These are phyloP conservation scores for Arrhamphus sclerolepis DNA, from an alignment of 2,797 vertebrate species.

Conservation along the genomic window DNA sequence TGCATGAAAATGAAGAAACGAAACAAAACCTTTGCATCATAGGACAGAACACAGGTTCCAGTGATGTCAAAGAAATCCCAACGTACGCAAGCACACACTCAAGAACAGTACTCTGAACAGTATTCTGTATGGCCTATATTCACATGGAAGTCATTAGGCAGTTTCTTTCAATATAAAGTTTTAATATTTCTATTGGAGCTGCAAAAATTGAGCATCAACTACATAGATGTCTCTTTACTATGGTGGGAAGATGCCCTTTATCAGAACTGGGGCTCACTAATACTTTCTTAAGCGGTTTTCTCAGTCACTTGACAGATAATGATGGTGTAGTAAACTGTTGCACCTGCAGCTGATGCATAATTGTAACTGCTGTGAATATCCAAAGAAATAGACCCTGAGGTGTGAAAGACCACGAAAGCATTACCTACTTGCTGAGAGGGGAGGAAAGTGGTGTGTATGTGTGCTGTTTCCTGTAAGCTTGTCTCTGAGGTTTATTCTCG, in stretches of 20 bases:
- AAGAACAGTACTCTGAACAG: not conserved
- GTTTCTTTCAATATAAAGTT: not conserved
- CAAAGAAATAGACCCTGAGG: not conserved
- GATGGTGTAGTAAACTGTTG: conserved; percentile 29
- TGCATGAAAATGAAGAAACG: conserved; percentile 31
- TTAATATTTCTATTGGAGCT: not conserved
- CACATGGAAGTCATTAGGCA: too few relatives aligned
- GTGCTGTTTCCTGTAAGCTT: conserved; percentile 60
- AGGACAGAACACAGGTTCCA: not conserved
- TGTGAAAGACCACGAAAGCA: conserved; percentile 35
- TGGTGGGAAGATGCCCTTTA: not conserved
- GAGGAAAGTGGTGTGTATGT: not conserved
- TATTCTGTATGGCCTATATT: too few relatives aligned
- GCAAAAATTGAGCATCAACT: not conserved
- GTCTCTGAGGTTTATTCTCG: conserved; percentile 34
- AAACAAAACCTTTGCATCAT: conserved; percentile 29
- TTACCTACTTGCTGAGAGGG: conserved; percentile 5
- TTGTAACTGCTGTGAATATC: not conserved
- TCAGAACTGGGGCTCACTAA: conserved; percentile 7
- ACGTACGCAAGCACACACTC: not conserved
- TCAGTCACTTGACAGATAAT: not conserved
- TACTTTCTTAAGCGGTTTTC: not conserved
- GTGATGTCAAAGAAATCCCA: not conserved
- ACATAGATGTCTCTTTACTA: too few relatives aligned
- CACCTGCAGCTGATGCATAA: conserved; percentile 18